Percentiles rank a stretch among this genome's conserved stretches.
These are phyloP conservation scores for Rhimphoctona megacephalus DNA, from an alignment of 2,888 invertebrate genomes.

Conservation along the genomic window DNA sequence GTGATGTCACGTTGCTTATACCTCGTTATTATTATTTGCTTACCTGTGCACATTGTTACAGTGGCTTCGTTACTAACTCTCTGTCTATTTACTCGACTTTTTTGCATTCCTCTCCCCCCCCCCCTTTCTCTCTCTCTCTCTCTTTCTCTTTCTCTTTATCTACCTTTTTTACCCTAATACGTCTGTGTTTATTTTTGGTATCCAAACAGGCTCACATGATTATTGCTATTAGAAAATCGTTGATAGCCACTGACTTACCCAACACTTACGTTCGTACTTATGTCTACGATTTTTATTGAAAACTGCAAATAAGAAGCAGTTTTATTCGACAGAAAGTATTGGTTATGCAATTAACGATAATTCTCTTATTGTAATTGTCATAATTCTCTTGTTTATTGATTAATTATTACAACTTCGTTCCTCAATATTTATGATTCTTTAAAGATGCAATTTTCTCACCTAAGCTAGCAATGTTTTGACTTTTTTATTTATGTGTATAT, in stretches of 20 bases:
- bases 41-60: slow-evolving; percentile 61
- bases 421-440: too few species aligned
- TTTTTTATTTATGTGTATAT: too few species aligned
- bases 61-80: slow-evolving; percentile 59
- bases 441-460: too few species aligned
- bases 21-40: slow-evolving; percentile 68
- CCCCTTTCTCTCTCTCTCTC: background rate
- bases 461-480: too few species aligned
- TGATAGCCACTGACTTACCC: background rate
- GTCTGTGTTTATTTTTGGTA: background rate
- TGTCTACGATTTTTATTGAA: too few species aligned
- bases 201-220: background rate
- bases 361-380: too few species aligned
- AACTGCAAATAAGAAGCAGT: too few species aligned
- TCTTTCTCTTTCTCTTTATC: background rate
- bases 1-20: slow-evolving; percentile 31
- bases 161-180: background rate
- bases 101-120: background rate
- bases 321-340: too few species aligned
- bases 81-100: slow-evolving; percentile 53
- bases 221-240: background rate
- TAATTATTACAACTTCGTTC: too few species aligned
- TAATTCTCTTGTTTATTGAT: too few species aligned
- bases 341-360: too few species aligned
- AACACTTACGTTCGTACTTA: background rate